phyloP scores from a whole-genome alignment of 1,140 invertebrate genomes.

The Bombus turneri region DNA sequence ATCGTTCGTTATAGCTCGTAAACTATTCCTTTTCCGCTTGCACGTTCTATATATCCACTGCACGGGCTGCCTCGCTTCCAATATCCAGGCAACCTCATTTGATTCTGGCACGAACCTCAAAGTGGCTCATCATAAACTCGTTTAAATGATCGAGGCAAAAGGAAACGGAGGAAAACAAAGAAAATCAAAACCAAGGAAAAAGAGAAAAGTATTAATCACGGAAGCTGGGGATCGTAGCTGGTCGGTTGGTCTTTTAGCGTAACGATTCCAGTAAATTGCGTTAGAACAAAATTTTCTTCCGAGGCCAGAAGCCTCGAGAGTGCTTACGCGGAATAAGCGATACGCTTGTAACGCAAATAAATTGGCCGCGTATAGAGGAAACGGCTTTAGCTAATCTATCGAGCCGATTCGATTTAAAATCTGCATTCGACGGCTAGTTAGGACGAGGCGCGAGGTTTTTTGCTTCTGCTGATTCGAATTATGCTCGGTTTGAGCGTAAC shows the following conservation, averaged over 20 bases:
- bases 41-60: not conserved
- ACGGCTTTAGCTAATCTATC: not conserved
- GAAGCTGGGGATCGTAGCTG: not conserved
- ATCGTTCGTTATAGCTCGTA: slow-evolving; percentile 5
- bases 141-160: slow-evolving; percentile 19
- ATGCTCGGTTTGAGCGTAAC: not conserved
- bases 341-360: slow-evolving; percentile 1
- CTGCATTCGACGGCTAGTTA: not conserved
- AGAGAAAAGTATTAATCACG: slow-evolving; percentile 19
- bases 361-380: not conserved
- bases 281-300: slow-evolving; percentile 11
- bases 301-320: not conserved
- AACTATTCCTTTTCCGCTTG: not conserved
- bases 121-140: slow-evolving; percentile 28
- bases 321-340: not conserved
- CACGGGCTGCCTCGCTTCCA: not conserved
- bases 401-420: not conserved
- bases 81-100: slow-evolving; percentile 13
- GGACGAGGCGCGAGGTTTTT: not conserved
- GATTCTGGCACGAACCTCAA: slow-evolving; percentile 24
- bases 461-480: not conserved
- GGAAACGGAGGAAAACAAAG: not conserved
- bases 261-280: slow-evolving; percentile 8
- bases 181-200: not conserved
- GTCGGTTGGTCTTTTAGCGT: not conserved